Evolutionary conservation across 2,888 invertebrate genomes (phyloP), one percentile per base, ranked within the genome.

Genomic region (Drosophila mimetica): DNA sequence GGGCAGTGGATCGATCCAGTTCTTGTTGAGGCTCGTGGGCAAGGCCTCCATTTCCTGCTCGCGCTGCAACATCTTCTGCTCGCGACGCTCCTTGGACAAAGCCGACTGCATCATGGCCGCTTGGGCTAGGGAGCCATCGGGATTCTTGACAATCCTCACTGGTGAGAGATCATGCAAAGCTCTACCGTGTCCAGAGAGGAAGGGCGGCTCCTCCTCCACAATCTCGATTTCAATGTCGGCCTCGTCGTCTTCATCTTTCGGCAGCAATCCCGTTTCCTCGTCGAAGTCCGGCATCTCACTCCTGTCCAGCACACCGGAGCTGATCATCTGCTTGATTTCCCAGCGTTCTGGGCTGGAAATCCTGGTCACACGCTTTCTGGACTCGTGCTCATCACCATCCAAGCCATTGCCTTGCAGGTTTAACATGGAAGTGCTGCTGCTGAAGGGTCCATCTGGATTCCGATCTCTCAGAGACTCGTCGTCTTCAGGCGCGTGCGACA

Each of bases 71-170:
- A 98, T 97, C 92, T 99, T 99, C 87, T 97, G 95, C 90, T 99
- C 99, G 44, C 99, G 93, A 53, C 99, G 93, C 90, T 99, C 99
- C 89, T 99, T 99, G 0, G 99, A 97, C 42, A 99, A 91, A 0
- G 99, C 99, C 11, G 97, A 97, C 91, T 99, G 99, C 98, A 98
- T 99, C 97, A 99, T 98, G 0, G 99, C 99, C 0, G 99, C 98
- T 91, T 99, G 99, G 0, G 99, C 99, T 20, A 99, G 92, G 0
- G 99, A 99, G 0, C 99, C 99, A 91, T 99, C 99, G 0, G 99
- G 99, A 93, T 99, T 99, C 93, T 99, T 99, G 0, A 99, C 98
- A 75, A 99, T 99, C 75, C 96, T 92, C 2, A 98, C 98, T 0
- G 99, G 99, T 61, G 97, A 98, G 3, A 99, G 93, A 90, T 99